phyloP scores from a whole-genome alignment of 2,888 invertebrate species.

The Atrina japonica region DNA sequence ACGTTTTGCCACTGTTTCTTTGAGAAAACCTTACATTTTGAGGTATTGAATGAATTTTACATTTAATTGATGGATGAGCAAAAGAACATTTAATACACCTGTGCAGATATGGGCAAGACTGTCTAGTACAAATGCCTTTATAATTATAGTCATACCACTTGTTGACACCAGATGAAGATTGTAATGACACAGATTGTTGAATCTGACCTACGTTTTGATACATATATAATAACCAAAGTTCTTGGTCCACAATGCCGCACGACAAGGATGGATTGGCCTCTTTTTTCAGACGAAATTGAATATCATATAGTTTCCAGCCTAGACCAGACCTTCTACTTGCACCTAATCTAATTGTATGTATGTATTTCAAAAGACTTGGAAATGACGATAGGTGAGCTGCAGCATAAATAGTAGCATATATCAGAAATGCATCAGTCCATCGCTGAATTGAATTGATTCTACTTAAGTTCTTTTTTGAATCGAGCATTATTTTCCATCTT shows the following conservation, averaged over 20 bases:
- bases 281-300: constrained; percentile 25
- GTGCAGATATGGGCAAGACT: constrained; percentile 11
- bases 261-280: constrained; percentile 1
- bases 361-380: constrained; percentile 21
- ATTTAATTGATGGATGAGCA: background rate
- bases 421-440: constrained; percentile 27
- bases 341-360: constrained; percentile 21
- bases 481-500: background rate
- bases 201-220: background rate
- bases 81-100: constrained; percentile 2
- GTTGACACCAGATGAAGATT: background rate
- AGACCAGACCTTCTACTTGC: constrained; percentile 1
- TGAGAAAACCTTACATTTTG: too few relatives aligned
- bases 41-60: background rate
- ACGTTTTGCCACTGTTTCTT: too few relatives aligned
- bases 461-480: background rate
- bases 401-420: constrained; percentile 18
- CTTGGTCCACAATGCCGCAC: constrained; percentile 13
- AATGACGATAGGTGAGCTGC: background rate
- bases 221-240: constrained; percentile 22
- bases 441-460: constrained; percentile 8
- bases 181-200: background rate
- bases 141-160: constrained; percentile 30
- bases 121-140: constrained; percentile 6
- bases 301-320: constrained; percentile 17